A percentile compares a stretch with the other conserved stretches of the same genome.
phyloP scores from a whole-genome alignment of 2,888 invertebrate species.

The Hartigia nigra region DNA sequence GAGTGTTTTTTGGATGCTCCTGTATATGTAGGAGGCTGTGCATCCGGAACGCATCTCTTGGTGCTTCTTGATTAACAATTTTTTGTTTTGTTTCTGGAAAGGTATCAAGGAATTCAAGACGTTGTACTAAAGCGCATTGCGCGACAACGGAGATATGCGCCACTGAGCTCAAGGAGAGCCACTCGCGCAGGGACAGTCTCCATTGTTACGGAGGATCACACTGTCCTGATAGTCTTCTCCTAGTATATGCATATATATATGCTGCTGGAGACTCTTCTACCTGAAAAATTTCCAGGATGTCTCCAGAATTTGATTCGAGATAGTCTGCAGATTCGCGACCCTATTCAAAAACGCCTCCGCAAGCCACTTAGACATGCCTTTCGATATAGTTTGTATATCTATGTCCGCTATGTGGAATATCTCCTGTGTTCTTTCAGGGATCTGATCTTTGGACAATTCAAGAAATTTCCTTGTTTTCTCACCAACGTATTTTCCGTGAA shows the following conservation, averaged over 20 bases:
- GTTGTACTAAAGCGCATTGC: constrained; percentile 11
- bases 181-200: constrained; percentile 31
- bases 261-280: neutral
- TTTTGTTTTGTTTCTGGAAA: neutral
- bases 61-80: neutral
- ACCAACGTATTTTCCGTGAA: neutral
- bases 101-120: neutral
- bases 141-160: constrained; percentile 40
- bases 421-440: neutral
- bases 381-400: neutral
- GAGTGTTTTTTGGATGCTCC: neutral
- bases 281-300: neutral
- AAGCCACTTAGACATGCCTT: neutral
- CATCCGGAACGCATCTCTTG: neutral
- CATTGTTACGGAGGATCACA: neutral
- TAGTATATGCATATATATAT: constrained; percentile 7
- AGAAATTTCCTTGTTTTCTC: neutral
- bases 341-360: neutral
- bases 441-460: neutral
- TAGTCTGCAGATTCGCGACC: neutral
- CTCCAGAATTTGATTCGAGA: neutral
- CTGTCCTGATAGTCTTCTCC: neutral
- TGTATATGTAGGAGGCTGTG: neutral
- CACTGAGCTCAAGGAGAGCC: constrained; percentile 48
- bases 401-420: neutral